phyloP scores from a whole-genome alignment of 92 coral and sea anemone species.

The Epizoanthus ramosus region DNA sequence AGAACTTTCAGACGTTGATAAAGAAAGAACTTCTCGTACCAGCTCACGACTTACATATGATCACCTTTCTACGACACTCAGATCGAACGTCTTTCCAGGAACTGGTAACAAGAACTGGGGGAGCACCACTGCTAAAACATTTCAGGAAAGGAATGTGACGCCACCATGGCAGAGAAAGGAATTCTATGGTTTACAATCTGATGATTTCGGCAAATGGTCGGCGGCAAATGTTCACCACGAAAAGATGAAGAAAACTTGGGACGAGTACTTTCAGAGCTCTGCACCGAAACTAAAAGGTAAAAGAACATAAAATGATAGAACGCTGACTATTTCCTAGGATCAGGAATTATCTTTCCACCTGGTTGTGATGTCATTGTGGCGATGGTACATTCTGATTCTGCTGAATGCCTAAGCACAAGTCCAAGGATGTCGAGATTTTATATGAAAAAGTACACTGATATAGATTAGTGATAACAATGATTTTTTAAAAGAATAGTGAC shows the following conservation, averaged over 20 bases:
- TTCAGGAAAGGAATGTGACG: slow-evolving; percentile 59
- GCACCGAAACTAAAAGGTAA: slow-evolving; percentile 89
- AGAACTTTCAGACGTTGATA: background rate
- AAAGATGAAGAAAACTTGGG: slow-evolving; percentile 95
- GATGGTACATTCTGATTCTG: too few species aligned
- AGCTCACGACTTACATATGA: slow-evolving; percentile 49
- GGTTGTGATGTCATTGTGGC: too few species aligned
- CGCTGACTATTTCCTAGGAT: too few species aligned
- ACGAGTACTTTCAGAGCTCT: slow-evolving; percentile 69
- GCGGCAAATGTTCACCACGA: slow-evolving; percentile 94
- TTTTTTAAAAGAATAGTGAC: too few species aligned
- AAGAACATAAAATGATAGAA: background rate
- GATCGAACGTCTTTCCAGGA: slow-evolving; percentile 95
- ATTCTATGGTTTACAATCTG: slow-evolving; percentile 85
- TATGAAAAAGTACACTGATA: too few species aligned
- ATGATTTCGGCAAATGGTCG: slow-evolving; percentile 89
- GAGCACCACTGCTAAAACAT: slow-evolving; percentile 71
- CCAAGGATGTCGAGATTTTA: too few species aligned
- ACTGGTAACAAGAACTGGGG: slow-evolving; percentile 86
- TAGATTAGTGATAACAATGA: too few species aligned
- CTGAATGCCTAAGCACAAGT: too few species aligned
- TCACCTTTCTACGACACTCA: slow-evolving; percentile 70
- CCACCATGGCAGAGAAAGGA: slow-evolving; percentile 68
- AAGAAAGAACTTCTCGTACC: background rate
- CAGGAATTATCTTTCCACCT: too few species aligned